Evolutionary conservation across 2,113 vertebrate genomes (phyloP).

Genomic region (Sylvia atricapilla): DNA sequence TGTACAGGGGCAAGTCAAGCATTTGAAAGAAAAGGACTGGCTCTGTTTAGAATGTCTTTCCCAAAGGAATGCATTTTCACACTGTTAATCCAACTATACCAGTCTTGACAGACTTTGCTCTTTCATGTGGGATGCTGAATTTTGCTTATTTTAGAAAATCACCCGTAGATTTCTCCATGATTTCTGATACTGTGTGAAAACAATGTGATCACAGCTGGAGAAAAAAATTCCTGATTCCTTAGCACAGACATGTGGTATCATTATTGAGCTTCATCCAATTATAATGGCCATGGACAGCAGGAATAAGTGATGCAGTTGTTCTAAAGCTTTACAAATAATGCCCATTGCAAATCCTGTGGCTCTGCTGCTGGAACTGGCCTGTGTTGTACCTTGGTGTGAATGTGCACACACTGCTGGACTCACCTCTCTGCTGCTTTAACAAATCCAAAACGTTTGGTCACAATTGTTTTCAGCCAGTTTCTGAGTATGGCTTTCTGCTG

Average conservation of each 20-base stretch:
- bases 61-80: background rate
- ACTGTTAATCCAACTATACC: background rate
- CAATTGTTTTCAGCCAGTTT: background rate
- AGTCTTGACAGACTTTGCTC: background rate
- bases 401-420: background rate
- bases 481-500: background rate
- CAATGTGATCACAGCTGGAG: background rate
- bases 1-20: background rate
- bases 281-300: background rate
- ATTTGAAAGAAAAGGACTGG: background rate
- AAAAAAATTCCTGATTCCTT: background rate
- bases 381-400: background rate
- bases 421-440: background rate
- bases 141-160: background rate
- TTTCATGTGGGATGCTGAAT: background rate
- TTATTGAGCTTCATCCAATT: background rate
- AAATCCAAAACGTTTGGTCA: background rate
- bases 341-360: fast-evolving
- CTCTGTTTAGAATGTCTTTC: background rate
- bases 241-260: fast-evolving
- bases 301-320: background rate
- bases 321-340: background rate
- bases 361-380: background rate
- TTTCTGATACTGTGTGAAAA: background rate
- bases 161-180: background rate